Conservation (phyloP, 2,888 invertebrate genomes). For the Trissolcus brochymenae region DNA sequence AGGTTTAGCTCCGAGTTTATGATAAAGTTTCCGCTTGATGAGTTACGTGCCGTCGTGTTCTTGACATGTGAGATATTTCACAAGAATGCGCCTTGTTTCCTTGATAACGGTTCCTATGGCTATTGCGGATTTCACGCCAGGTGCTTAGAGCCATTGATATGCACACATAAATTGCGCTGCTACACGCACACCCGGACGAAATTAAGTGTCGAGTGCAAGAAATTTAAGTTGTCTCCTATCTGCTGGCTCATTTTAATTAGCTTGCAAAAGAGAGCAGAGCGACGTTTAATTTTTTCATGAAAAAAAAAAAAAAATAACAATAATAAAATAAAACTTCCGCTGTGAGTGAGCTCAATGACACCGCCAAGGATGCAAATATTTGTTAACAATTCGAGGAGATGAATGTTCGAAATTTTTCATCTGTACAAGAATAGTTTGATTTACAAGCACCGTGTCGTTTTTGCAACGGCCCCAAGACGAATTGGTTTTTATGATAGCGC, state of each 20-base stretch:
- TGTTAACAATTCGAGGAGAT: too few species aligned
- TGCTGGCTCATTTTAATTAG: too few species aligned
- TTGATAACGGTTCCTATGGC: constrained; percentile 54
- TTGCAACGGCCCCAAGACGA: background rate
- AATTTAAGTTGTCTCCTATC: too few species aligned
- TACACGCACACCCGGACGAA: constrained; percentile 4
- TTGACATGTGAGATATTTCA: constrained; percentile 51
- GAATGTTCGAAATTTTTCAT: too few species aligned
- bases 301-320: background rate
- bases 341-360: too few species aligned
- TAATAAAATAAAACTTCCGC: too few species aligned
- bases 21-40: constrained; percentile 45
- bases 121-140: constrained; percentile 55
- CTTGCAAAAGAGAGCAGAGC: too few species aligned
- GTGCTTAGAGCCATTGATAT: constrained; percentile 53
- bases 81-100: constrained; percentile 52
- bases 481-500: too few species aligned
- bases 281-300: background rate
- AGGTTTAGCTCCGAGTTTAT: constrained; percentile 23
- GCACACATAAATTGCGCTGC: constrained; percentile 33
- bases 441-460: background rate
- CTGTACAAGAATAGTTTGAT: too few species aligned
- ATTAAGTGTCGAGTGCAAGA: too few species aligned
- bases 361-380: too few species aligned
- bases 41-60: constrained; percentile 41